Evolutionary conservation across 2,888 invertebrate species (phyloP).

Genomic region (Bombylius major): DNA sequence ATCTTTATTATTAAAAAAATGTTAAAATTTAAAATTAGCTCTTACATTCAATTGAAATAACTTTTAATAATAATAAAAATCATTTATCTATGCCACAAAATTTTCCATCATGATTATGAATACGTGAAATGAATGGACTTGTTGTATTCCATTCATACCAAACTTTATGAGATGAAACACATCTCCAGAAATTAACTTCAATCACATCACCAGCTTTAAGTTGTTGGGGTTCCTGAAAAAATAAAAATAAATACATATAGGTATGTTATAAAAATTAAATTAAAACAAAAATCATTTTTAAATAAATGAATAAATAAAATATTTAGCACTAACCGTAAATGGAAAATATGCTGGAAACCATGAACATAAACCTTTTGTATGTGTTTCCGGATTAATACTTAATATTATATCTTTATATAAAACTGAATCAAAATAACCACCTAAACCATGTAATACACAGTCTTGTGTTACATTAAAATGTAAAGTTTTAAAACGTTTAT

Average conservation of each 20-base stretch:
- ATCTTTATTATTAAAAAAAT: too few species aligned
- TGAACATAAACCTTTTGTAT: constrained; percentile 86
- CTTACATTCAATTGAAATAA: too few species aligned
- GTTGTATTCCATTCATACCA: constrained; percentile 89
- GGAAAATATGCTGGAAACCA: constrained; percentile 98
- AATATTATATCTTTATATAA: constrained; percentile 74
- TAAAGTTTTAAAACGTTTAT: constrained; percentile 56
- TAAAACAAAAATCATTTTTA: constrained; percentile 1
- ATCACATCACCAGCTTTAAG: constrained; percentile 58
- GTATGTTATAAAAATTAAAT: neutral
- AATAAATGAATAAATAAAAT: neutral
- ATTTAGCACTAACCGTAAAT: constrained; percentile 47
- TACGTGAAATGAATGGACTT: constrained; percentile 22
- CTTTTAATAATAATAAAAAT: constrained; percentile 52
- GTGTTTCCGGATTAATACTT: constrained; percentile 81
- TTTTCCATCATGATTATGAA: constrained; percentile 30
- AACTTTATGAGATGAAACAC: constrained; percentile 63
- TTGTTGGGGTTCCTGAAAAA: constrained; percentile 34
- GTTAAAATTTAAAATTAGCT: too few species aligned
- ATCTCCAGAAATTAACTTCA: constrained; percentile 77
- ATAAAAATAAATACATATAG: neutral
- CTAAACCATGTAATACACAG: constrained; percentile 83
- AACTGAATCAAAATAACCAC: constrained; percentile 86
- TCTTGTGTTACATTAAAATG: constrained; percentile 60
- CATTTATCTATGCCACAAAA: constrained; percentile 22